phyloP scores from a whole-genome alignment of 2,888 invertebrate genomes.

The Drosophila niveifrons region DNA sequence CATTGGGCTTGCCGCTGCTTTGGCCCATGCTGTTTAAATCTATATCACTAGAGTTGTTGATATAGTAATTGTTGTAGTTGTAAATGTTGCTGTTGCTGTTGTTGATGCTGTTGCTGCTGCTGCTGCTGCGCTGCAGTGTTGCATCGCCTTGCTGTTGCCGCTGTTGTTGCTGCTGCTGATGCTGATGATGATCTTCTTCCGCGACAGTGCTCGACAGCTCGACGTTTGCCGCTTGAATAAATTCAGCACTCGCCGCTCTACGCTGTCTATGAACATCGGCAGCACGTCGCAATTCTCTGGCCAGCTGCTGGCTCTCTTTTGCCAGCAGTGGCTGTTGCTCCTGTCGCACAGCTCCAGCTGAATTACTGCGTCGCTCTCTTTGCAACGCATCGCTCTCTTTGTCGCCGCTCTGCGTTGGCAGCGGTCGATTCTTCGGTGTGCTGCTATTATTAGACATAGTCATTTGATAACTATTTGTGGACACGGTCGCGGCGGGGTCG shows the following conservation, averaged over 20 bases:
- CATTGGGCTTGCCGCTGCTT: constrained; percentile 75
- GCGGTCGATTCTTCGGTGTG: constrained; percentile 58
- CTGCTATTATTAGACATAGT: constrained; percentile 85
- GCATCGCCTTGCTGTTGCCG: constrained; percentile 39
- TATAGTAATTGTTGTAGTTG: constrained; percentile 20
- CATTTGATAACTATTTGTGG: constrained; percentile 84
- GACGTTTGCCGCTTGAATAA: constrained; percentile 76
- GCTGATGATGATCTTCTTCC: constrained; percentile 61
- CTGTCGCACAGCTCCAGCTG: constrained; percentile 56
- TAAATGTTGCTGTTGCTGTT: constrained; percentile 47
- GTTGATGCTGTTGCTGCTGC: constrained; percentile 45
- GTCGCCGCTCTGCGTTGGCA: constrained; percentile 40
- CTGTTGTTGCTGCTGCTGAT: constrained; percentile 34
- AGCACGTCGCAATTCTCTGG: constrained; percentile 14
- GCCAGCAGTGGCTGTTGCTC: constrained; percentile 23
- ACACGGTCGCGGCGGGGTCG: constrained; percentile 79
- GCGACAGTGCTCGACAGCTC: constrained; percentile 66
- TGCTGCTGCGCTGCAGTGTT: constrained; percentile 1
- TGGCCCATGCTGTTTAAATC: constrained; percentile 74
- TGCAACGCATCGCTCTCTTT: constrained; percentile 10
- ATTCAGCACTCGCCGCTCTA: constrained; percentile 43
- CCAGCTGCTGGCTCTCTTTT: constrained; percentile 34
- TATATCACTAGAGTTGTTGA: constrained; percentile 50
- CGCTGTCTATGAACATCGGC: constrained; percentile 22
- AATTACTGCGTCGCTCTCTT: constrained; percentile 53